Evolutionary conservation across 2,797 vertebrate species (phyloP).

Genomic region (Lophotriccus pileatus): DNA sequence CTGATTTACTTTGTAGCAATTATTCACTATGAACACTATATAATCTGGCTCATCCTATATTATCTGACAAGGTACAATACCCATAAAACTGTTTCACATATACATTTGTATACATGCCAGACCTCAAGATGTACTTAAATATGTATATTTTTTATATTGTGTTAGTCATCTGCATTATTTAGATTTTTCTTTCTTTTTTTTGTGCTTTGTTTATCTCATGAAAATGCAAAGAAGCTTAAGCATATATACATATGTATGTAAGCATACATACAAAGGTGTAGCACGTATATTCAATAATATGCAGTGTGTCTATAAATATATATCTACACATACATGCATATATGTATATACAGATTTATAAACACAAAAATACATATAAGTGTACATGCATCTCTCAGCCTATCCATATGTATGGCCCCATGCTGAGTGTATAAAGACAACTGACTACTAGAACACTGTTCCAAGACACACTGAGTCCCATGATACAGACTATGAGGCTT

Average conservation of each 20-base stretch:
- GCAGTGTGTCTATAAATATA: neutral
- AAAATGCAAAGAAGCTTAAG: neutral
- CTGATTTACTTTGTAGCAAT: neutral
- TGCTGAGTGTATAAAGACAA: neutral
- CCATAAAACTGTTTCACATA: neutral
- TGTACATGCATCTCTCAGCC: neutral
- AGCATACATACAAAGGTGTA: neutral
- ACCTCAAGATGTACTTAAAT: neutral
- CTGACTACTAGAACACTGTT: neutral
- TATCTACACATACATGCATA: neutral
- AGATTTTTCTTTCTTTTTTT: neutral
- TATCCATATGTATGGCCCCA: neutral
- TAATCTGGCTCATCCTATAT: neutral
- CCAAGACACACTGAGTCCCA: neutral
- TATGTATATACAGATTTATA: neutral
- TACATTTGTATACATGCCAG: neutral
- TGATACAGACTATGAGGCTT: neutral
- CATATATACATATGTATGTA: neutral
- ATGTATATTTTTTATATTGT: neutral
- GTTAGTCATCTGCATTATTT: neutral
- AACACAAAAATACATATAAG: neutral
- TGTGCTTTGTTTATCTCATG: neutral
- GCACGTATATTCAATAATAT: neutral
- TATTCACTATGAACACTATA: neutral
- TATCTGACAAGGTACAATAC: neutral